Percentiles rank a stretch among this genome's conserved stretches.
phyloP scores from a whole-genome alignment of 2,797 vertebrate genomes.

The Pitangus sulphuratus region DNA sequence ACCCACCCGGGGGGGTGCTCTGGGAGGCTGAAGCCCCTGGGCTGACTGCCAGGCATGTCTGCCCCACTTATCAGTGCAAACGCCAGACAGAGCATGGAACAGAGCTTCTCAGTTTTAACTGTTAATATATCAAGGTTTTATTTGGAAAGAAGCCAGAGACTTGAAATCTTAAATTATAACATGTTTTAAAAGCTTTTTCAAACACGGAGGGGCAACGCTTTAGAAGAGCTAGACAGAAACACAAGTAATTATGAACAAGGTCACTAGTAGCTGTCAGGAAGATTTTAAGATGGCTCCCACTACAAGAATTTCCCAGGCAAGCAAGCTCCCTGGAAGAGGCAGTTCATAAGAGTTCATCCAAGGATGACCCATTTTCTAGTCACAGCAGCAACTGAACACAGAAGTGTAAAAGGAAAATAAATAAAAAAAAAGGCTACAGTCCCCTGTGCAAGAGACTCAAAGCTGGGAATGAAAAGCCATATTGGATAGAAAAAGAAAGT shows the following conservation, averaged over 20 bases:
- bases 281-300: constrained; percentile 38
- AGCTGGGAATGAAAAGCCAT: background rate
- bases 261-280: constrained; percentile 45
- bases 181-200: constrained; percentile 41
- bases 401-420: constrained; percentile 16
- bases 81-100: constrained; percentile 25
- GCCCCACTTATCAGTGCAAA: constrained; percentile 43
- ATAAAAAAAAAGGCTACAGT: background rate
- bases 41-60: constrained; percentile 42
- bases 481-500: background rate
- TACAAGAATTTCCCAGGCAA: constrained; percentile 39
- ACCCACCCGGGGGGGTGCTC: background rate
- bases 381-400: background rate
- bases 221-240: constrained; percentile 26
- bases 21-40: background rate
- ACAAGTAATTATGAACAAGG: constrained; percentile 21
- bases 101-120: constrained; percentile 6
- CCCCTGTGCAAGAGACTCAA: background rate
- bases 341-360: constrained; percentile 48
- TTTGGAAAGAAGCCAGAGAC: constrained; percentile 44
- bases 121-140: constrained; percentile 26
- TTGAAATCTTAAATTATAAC: constrained; percentile 36
- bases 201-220: constrained; percentile 10
- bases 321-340: constrained; percentile 5
- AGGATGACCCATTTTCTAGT: constrained; percentile 58